These are phyloP conservation scores for Leucophenga varia DNA, from an alignment of 1,140 invertebrate genomes.

Conservation along the genomic window DNA sequence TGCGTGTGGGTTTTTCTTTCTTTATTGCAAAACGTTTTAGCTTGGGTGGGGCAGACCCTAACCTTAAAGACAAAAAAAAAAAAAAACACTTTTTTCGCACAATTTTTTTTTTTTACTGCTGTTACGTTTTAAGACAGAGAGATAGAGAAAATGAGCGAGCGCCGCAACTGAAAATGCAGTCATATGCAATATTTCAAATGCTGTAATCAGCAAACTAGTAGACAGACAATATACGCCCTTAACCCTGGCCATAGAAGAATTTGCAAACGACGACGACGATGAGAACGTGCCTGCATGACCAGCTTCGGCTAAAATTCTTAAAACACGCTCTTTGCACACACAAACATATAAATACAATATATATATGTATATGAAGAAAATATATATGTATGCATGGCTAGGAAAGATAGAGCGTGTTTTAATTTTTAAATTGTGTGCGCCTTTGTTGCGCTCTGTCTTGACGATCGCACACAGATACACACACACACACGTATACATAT, in stretches of 20 bases:
- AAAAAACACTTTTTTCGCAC: too few relatives aligned
- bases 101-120: too few relatives aligned
- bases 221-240: slow-evolving; percentile 25
- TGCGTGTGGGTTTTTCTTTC: slow-evolving; percentile 13
- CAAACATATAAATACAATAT: slow-evolving; percentile 5
- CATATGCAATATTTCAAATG: slow-evolving; percentile 24
- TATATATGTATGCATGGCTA: too few relatives aligned
- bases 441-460: too few relatives aligned
- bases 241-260: slow-evolving; percentile 28
- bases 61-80: slow-evolving; percentile 45
- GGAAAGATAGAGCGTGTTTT: too few relatives aligned
- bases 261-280: slow-evolving; percentile 6
- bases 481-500: too few relatives aligned
- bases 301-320: slow-evolving; percentile 9
- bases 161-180: slow-evolving; percentile 26
- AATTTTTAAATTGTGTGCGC: too few relatives aligned
- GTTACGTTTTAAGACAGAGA: too few relatives aligned
- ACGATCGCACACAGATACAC: too few relatives aligned
- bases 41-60: slow-evolving; percentile 52
- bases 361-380: too few relatives aligned
- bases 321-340: slow-evolving; percentile 14
- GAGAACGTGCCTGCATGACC: too few relatives aligned
- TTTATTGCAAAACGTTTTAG: slow-evolving; percentile 18
- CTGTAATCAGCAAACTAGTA: too few relatives aligned
- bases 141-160: slow-evolving; percentile 26